Percentiles rank a stretch among this genome's conserved stretches.
Evolutionary conservation across 2,797 vertebrate species (phyloP).

Genomic region (Pyrocephalus nanus): DNA sequence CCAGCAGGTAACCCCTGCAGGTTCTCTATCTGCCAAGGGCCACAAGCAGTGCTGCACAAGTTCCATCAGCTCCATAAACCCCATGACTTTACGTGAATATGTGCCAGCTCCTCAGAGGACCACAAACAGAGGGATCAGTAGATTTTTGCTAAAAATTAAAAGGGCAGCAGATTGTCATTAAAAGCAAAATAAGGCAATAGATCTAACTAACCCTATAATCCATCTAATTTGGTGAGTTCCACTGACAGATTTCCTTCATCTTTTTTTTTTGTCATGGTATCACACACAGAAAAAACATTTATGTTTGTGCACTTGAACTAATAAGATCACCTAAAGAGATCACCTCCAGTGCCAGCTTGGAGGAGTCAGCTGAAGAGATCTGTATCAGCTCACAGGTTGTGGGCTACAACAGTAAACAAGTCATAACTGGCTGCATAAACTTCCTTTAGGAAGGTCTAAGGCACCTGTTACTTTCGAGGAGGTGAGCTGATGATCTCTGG

Average conservation of each 20-base stretch:
- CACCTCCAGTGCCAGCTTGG: neutral
- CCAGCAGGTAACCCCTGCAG: neutral
- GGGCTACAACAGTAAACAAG: neutral
- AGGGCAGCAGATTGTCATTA: neutral
- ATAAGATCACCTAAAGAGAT: neutral
- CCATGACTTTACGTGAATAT: rapidly evolving
- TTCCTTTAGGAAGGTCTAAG: neutral
- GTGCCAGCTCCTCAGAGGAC: neutral
- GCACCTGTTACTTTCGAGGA: neutral
- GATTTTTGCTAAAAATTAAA: neutral
- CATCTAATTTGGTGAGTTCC: neutral
- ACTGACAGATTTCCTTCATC: neutral
- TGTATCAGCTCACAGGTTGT: rapidly evolving
- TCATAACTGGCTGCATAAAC: neutral
- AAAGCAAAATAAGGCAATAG: neutral
- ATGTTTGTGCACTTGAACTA: neutral
- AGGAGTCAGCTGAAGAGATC: neutral
- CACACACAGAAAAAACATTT: neutral
- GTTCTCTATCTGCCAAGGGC: neutral
- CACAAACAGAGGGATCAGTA: neutral
- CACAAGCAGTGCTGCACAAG: neutral
- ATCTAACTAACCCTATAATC: neutral
- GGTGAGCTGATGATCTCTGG: neutral
- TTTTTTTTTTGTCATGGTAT: neutral
- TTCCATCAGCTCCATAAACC: neutral